Evolutionary conservation across 2,888 invertebrate species (phyloP).

Genomic region (Synergus japonicus): DNA sequence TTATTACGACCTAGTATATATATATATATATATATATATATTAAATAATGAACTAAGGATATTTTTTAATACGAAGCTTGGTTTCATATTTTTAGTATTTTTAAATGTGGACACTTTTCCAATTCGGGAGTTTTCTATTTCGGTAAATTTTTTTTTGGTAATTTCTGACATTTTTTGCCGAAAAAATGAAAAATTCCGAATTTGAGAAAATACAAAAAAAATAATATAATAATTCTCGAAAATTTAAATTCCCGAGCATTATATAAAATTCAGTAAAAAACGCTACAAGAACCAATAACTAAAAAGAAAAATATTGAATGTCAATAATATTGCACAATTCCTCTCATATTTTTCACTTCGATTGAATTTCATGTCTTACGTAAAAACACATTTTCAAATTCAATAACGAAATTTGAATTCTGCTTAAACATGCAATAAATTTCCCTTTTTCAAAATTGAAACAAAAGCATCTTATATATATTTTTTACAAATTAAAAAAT

Average conservation of each 20-base stretch:
- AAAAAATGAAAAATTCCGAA: too few relatives aligned
- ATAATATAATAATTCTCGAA: too few relatives aligned
- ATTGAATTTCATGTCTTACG: background rate
- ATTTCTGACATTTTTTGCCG: too few relatives aligned
- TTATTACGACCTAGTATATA: background rate
- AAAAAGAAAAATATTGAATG: background rate
- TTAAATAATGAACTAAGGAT: background rate
- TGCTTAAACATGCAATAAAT: background rate
- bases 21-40: background rate
- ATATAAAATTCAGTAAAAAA: too few relatives aligned
- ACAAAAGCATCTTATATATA: background rate
- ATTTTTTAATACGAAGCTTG: background rate
- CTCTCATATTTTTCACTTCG: background rate
- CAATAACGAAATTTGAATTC: background rate
- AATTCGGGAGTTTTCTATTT: background rate
- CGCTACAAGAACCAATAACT: too few relatives aligned
- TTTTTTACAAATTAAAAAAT: too few relatives aligned
- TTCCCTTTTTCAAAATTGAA: background rate
- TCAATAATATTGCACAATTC: background rate
- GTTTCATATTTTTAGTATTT: background rate
- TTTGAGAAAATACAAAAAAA: too few relatives aligned
- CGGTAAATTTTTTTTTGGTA: too few relatives aligned
- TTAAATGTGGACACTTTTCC: background rate
- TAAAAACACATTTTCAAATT: background rate
- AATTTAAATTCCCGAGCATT: too few relatives aligned